Evolutionary conservation across 1,140 invertebrate genomes (phyloP), one percentile per base, ranked within the genome.

Genomic region (Phocides pigmalion): DNA sequence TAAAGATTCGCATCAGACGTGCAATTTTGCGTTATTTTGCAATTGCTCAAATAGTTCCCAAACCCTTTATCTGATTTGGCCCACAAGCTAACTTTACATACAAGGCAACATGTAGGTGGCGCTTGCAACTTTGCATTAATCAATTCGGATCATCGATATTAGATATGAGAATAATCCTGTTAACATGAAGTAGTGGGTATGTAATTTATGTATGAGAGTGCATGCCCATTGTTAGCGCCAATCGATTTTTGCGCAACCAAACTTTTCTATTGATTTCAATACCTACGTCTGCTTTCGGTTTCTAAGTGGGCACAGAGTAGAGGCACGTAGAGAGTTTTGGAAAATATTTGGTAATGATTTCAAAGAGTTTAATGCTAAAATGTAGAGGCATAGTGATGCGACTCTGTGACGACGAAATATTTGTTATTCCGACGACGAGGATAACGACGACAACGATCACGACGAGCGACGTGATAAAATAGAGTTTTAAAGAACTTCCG

Each of bases 31-130:
- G n/a, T 37, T 6, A 56, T 56, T 56, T 35, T 22, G 19, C 39
- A 44, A 56, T 12, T 12, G 16, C 32, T 14, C 2, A 37, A 16
- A 54, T 54, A 42, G 53, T 56, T 56, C 53, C 22, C 53, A 56
- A 12, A 39, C 53, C 53, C 53, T 56, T 56, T 56, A 56, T 56
- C 53, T 28, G 53, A 56, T 56, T 28, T 56, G 16, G 51, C 51
- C 51, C 51, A 54, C 51, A 50, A 46, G 44, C 19, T 16, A 25
- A 11, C 37, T 56, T 44, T 28, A 37, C 53, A 56, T 56, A 56
- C 53, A 56, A 56, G 53, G 53, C 3, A 44, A n/a, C 20, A 44
- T 44, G 53, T 56, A 56, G 53, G 53, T 56, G 53, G 53, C 14
- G 22, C 9, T 54, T 9, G 16, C 51, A 22, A 19, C 47, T 25